Evolutionary conservation across 2,113 vertebrate genomes (phyloP), one percentile per base, ranked within the genome.

Genomic region (Hydropotes inermis): DNA sequence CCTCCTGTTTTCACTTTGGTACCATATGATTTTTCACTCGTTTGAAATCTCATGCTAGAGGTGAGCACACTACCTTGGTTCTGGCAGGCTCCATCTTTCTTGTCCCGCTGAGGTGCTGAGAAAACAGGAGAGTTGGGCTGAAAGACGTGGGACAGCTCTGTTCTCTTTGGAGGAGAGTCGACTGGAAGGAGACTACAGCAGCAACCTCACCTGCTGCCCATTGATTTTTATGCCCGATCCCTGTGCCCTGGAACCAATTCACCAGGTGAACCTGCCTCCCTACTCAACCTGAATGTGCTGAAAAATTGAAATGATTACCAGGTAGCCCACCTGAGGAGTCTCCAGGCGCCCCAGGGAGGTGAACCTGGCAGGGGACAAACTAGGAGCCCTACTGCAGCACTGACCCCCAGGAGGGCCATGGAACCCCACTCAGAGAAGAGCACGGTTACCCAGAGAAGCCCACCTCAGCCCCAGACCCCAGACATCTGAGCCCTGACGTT

Each of bases 101-200:
- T 23, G n/a, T 70, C 19, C 67, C 0, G 2, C n/a, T 70, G n/a
- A 23, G 19, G n/a, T 23, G n/a, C 1, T 70, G 10, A 70, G 5
- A 70, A 70, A 36, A 39, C 5, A 70, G 9, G 9, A 11, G 17
- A 70, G 64, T 17, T 70, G 64, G 64, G n/a, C 67, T 39, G 67
- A 23, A 0, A 39, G 67, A 70, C 2, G 0, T 1, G n/a, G n/a
- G 5, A 10, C 67, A 70, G n/a, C 67, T 36, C n/a, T 39, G n/a
- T 39, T 23, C 67, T 39, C 67, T 39, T 70, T 0, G 9, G 19
- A 10, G 64, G 17, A 36, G 64, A 21, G n/a, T 70, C 0, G 1
- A 36, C 2, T 0, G 64, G n/a, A 70, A 36, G 19, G n/a, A 36
- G 19, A 23, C 0, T 9, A 70, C 4, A 36, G 17, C 64, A 0